Evolutionary conservation across 2,113 vertebrate genomes (phyloP).

Genomic region (Thalassoma bifasciatum): DNA sequence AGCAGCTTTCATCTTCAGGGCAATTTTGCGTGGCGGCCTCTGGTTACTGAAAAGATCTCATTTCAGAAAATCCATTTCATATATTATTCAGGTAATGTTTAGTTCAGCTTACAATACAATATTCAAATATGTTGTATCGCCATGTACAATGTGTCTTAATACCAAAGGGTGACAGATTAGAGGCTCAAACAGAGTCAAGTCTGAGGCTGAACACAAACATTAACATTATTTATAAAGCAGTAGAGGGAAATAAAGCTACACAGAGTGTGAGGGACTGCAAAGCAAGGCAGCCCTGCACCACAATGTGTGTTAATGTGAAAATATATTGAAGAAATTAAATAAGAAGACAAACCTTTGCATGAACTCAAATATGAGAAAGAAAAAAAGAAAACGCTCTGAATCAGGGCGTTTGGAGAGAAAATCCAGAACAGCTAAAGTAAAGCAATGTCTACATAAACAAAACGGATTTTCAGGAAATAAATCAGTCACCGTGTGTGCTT

Average conservation of each 20-base stretch:
- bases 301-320: too few relatives aligned
- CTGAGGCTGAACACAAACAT: background rate
- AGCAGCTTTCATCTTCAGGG: constrained; percentile 73
- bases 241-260: background rate
- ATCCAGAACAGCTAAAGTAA: too few relatives aligned
- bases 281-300: background rate
- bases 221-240: background rate
- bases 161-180: constrained; percentile 1
- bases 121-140: constrained; percentile 41
- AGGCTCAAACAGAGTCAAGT: background rate
- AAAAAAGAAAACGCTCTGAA: too few relatives aligned
- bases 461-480: too few relatives aligned
- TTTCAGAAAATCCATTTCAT: constrained; percentile 73
- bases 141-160: constrained; percentile 8
- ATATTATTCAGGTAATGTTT: constrained; percentile 67
- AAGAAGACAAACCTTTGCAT: too few relatives aligned
- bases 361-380: too few relatives aligned
- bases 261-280: background rate
- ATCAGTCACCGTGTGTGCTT: too few relatives aligned
- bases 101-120: constrained; percentile 53
- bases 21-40: constrained; percentile 58
- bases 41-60: constrained; percentile 68
- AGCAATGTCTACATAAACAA: too few relatives aligned
- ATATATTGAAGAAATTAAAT: too few relatives aligned
- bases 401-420: too few relatives aligned